These are phyloP conservation scores for Arenaria interpres DNA, from an alignment of 2,113 vertebrate genomes.

Conservation along the genomic window DNA sequence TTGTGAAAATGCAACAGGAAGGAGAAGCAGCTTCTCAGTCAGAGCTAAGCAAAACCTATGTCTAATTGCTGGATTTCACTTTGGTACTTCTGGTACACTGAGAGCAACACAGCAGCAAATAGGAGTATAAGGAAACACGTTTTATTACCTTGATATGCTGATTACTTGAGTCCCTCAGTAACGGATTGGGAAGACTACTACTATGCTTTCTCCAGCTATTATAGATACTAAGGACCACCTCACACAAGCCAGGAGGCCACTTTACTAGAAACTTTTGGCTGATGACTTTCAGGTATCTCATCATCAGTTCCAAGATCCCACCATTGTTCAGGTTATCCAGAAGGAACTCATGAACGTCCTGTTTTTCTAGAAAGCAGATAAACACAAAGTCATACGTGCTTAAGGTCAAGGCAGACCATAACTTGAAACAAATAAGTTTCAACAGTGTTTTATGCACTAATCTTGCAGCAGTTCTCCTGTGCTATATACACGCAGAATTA, in stretches of 20 bases:
- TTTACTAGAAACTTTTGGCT: slow-evolving; percentile 87
- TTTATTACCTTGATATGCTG: slow-evolving; percentile 86
- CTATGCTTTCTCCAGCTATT: slow-evolving; percentile 92
- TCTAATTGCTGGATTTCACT: neutral
- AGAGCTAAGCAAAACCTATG: neutral
- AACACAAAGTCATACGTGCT: neutral
- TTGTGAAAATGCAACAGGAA: neutral
- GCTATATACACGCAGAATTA: neutral
- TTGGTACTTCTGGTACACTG: neutral
- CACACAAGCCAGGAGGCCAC: slow-evolving; percentile 87
- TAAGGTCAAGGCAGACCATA: neutral
- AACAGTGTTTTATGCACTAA: neutral
- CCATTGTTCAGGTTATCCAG: slow-evolving; percentile 88
- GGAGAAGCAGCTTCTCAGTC: neutral
- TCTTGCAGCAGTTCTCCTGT: neutral
- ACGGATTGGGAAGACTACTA: slow-evolving; percentile 89
- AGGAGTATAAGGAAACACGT: neutral
- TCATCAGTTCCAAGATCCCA: slow-evolving; percentile 92
- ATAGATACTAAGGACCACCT: slow-evolving; percentile 88
- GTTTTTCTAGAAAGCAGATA: slow-evolving; percentile 80
- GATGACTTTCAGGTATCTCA: slow-evolving; percentile 91
- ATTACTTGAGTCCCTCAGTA: slow-evolving; percentile 89
- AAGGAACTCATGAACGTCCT: slow-evolving; percentile 90
- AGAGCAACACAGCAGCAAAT: neutral
- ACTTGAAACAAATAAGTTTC: neutral